A percentile compares a stretch with the other conserved stretches of the same genome.
Conservation (phyloP, 2,113 vertebrate species). For the Trochalopteron elliotii region DNA sequence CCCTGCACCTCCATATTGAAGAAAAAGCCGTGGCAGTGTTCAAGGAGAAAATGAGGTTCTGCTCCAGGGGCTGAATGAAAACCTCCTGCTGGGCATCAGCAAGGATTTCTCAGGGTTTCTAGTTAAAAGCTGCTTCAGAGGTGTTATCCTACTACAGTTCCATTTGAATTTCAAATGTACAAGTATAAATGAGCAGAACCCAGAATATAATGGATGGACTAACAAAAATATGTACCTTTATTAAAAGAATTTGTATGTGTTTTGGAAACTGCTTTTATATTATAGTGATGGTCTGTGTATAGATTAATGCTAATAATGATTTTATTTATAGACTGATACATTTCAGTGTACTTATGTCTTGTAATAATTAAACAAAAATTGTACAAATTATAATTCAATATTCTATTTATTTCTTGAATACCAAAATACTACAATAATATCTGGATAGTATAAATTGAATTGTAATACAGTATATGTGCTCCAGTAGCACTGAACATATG, state of each 20-base stretch:
- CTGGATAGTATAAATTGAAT: not conserved
- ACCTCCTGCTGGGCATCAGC: not conserved
- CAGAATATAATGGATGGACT: not conserved
- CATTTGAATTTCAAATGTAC: conserved; percentile 29
- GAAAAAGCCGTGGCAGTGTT: not conserved
- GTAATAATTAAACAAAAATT: not conserved
- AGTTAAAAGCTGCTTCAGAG: not conserved
- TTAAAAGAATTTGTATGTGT: not conserved
- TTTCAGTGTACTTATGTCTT: not conserved
- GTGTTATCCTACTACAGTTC: not conserved
- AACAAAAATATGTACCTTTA: not conserved
- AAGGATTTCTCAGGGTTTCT: not conserved
- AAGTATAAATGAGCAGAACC: not conserved
- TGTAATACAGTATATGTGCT: not conserved
- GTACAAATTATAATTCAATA: not conserved
- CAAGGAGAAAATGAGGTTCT: not conserved
- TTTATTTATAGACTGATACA: not conserved
- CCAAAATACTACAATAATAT: not conserved
- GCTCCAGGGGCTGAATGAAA: not conserved
- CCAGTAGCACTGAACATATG: not conserved
- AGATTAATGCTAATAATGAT: not conserved
- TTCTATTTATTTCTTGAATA: not conserved
- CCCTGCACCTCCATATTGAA: not conserved
- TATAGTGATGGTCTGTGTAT: not conserved
- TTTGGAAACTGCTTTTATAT: not conserved